A percentile compares a stretch with the other conserved stretches of the same genome.
These are phyloP conservation scores for Aricia agestis DNA, from an alignment of 1,140 invertebrate genomes.

Conservation along the genomic window DNA sequence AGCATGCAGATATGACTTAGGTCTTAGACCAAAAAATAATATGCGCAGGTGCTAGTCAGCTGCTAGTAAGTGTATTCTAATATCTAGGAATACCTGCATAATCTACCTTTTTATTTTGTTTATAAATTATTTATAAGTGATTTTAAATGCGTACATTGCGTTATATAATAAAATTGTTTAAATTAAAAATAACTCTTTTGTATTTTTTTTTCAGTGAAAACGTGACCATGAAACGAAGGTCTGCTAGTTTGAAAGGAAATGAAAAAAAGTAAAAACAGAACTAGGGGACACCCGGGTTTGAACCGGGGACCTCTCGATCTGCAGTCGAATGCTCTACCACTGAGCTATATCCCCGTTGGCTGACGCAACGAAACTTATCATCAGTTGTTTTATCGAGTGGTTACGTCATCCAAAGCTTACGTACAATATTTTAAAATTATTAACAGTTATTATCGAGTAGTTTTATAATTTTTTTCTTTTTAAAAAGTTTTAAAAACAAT, in stretches of 20 bases:
- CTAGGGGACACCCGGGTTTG: slow-evolving; percentile 13
- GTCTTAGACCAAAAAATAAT: background rate
- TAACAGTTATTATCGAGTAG: no score
- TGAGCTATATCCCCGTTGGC: slow-evolving; percentile 18
- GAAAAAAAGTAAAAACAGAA: background rate
- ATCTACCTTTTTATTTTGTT: background rate
- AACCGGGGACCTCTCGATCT: slow-evolving; percentile 16
- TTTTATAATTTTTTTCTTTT: no score
- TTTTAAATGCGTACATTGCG: background rate
- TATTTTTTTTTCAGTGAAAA: no score
- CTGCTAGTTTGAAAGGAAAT: background rate
- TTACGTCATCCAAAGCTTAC: no score
- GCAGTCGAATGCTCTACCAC: slow-evolving; percentile 21
- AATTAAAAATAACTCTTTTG: no score
- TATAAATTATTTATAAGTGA: background rate
- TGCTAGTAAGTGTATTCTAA: background rate
- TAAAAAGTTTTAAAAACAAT: no score
- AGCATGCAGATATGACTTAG: background rate
- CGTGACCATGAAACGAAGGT: no score
- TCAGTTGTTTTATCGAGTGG: no score
- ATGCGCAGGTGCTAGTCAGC: background rate
- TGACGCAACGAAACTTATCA: background rate
- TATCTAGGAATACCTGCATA: background rate
- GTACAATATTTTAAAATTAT: no score
- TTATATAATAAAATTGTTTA: background rate